Evolutionary conservation across 2,888 invertebrate genomes (phyloP).

Genomic region (Lapara coniferarum): DNA sequence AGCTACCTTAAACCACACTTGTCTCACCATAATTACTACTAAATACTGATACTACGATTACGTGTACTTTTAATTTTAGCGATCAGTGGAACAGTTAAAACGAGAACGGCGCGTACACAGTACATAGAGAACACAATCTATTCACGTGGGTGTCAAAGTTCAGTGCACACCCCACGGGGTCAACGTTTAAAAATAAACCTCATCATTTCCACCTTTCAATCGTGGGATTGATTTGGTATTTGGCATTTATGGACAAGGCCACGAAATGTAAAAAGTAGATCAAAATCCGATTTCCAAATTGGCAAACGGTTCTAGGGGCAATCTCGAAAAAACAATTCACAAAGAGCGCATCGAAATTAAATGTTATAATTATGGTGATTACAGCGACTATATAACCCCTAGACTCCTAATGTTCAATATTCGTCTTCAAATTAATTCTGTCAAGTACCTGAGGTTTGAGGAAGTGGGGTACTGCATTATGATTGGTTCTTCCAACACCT

Average conservation of each 20-base stretch:
- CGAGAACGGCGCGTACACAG: conserved; percentile 41
- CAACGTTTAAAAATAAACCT: conserved; percentile 49
- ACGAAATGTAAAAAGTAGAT: neutral
- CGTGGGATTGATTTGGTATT: conserved; percentile 17
- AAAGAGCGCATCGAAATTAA: no score
- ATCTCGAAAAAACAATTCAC: no score
- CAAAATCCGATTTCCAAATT: no score
- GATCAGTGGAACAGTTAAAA: conserved; percentile 32
- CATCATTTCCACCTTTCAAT: conserved; percentile 11
- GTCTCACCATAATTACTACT: conserved; percentile 9
- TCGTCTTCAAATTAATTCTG: no score
- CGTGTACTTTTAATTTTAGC: conserved; percentile 33
- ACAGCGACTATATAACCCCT: no score
- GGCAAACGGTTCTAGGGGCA: no score
- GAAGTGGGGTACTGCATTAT: no score
- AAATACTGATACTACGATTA: conserved; percentile 7
- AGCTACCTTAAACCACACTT: neutral
- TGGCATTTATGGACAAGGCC: neutral
- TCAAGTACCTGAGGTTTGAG: no score
- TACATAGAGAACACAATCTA: conserved; percentile 46
- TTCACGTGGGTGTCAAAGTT: conserved; percentile 67
- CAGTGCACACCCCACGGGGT: conserved; percentile 52
- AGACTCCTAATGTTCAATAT: no score
- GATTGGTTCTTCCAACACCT: no score
- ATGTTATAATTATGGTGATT: no score